These are phyloP conservation scores for Yasuhikotakia modesta DNA, from an alignment of 2,797 vertebrate species.

Conservation along the genomic window DNA sequence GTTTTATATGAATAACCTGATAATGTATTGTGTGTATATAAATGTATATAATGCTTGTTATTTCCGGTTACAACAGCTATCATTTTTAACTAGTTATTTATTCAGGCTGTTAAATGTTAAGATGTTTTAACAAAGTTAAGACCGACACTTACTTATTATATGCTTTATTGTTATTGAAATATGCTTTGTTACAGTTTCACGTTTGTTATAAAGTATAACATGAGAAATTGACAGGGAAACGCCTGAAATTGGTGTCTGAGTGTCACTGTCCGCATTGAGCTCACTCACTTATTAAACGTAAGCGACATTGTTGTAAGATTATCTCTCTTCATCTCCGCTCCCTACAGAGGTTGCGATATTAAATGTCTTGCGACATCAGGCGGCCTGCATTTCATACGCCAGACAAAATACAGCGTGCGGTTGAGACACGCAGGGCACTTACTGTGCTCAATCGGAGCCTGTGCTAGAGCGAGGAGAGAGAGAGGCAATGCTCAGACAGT, in stretches of 20 bases:
- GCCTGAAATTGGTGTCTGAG: background rate
- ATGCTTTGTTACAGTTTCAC: no score
- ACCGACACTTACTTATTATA: no score
- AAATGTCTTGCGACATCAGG: background rate
- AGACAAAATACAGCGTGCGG: background rate
- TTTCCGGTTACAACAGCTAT: background rate
- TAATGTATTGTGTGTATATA: background rate
- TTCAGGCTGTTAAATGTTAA: no score
- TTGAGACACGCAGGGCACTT: conserved; percentile 29
- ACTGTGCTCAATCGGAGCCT: conserved; percentile 41
- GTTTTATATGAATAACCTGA: background rate
- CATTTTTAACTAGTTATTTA: no score
- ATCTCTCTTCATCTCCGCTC: background rate
- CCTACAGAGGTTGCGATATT: background rate
- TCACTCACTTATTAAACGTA: background rate
- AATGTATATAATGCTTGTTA: background rate
- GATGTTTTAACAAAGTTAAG: no score
- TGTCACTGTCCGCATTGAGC: background rate
- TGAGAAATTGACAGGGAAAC: background rate
- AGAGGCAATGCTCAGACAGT: conserved; percentile 52
- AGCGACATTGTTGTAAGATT: background rate
- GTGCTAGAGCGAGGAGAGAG: conserved; percentile 31
- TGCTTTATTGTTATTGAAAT: no score
- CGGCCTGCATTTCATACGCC: background rate
- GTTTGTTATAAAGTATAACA: no score